These are phyloP conservation scores for Crypturellus tataupa DNA, from an alignment of 2,797 vertebrate genomes.

Conservation along the genomic window DNA sequence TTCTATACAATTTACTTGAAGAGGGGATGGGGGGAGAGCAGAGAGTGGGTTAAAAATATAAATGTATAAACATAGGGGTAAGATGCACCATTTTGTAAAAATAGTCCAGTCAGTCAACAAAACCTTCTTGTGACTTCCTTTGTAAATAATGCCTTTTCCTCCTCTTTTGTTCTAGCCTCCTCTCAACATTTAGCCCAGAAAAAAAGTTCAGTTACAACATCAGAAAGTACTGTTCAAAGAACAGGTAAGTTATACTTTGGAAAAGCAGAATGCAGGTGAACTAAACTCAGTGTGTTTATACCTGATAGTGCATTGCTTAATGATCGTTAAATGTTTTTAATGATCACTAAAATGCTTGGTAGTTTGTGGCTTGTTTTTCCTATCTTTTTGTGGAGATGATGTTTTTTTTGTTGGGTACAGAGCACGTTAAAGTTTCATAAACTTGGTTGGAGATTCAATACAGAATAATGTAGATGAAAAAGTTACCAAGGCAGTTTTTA, in stretches of 20 bases:
- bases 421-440: background rate
- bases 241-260: conserved; percentile 78
- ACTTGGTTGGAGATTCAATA: background rate
- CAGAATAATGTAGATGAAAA: background rate
- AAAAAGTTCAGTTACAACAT: conserved; percentile 77
- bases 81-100: background rate
- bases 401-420: background rate
- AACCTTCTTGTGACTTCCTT: conserved; percentile 19
- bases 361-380: background rate
- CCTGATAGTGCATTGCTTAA: background rate
- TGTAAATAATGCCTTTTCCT: conserved; percentile 67
- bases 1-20: background rate
- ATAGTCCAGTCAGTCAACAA: background rate
- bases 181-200: conserved; percentile 82
- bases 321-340: background rate
- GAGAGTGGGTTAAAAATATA: background rate
- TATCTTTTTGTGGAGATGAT: background rate
- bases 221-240: conserved; percentile 81
- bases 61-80: background rate
- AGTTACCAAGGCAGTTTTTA: background rate
- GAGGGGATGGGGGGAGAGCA: background rate
- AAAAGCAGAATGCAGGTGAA: conserved; percentile 31
- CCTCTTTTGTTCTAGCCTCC: conserved; percentile 75
- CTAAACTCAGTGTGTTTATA: background rate
- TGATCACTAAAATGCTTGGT: background rate